Evolutionary conservation across 2,113 vertebrate species (phyloP).

Genomic region (Dryoscopus gambensis): DNA sequence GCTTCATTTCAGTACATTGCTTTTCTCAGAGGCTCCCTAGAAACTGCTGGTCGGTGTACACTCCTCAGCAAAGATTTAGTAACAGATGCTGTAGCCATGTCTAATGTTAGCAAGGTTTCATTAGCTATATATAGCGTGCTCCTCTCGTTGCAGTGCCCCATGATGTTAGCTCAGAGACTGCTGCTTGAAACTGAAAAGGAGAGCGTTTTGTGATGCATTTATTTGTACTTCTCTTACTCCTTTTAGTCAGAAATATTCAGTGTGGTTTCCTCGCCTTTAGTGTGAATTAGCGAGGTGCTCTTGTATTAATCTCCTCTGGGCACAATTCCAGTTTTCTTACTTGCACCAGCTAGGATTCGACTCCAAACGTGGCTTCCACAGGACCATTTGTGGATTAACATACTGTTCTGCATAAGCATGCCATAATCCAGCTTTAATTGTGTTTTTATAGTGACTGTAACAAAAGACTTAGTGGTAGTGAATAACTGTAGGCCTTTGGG

Average conservation of each 20-base stretch:
- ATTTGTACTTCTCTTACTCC: not conserved
- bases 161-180: not conserved
- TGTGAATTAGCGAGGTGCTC: not conserved
- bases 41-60: not conserved
- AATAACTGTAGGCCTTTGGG: not conserved
- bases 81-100: constrained; percentile 33
- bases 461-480: constrained; percentile 29
- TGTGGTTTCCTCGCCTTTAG: not conserved
- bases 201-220: not conserved
- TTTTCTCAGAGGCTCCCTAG: not conserved
- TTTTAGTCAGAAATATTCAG: not conserved
- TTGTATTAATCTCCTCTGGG: constrained; percentile 42
- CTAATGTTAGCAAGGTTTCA: constrained; percentile 33
- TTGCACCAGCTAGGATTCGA: not conserved
- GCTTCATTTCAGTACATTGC: not conserved
- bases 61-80: constrained; percentile 21
- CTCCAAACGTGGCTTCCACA: constrained; percentile 26
- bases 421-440: constrained; percentile 45
- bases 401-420: not conserved
- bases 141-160: not conserved
- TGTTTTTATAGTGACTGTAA: constrained; percentile 38
- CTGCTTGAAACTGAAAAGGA: not conserved
- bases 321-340: not conserved
- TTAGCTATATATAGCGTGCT: constrained; percentile 5
- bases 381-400: constrained; percentile 39